Evolutionary conservation across 2,113 vertebrate genomes (phyloP), one percentile per base, ranked within the genome.

Genomic region (Pseudorhombus dupliciocellatus): DNA sequence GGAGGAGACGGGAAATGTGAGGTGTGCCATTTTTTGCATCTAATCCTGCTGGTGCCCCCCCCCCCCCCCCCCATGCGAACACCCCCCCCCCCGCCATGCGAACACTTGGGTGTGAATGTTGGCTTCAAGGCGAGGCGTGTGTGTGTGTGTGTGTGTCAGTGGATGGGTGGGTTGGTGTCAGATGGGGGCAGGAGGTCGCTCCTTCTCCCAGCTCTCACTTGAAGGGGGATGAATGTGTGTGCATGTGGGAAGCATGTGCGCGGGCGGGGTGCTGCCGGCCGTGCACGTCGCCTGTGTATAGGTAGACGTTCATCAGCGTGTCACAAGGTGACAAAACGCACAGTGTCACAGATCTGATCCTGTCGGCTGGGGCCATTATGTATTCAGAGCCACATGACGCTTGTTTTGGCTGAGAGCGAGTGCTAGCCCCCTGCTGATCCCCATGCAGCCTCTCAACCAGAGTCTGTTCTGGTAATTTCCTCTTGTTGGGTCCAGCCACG

Each of bases 121-220:
- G 89, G 93, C 93, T 96, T 95, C 91, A 56, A 83, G 69, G 79
- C 72, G 22, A 75, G 80, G 82, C 57, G 57, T 66, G 57, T 82
- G 84, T 66, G 58, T 69, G n/a, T 52, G 71, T 26, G 67, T 84
- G 78, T 64, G 66, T 24, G 15, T 28, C 74, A 42, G 22, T 30
- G 52, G 75, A 64, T 46, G 78, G 80, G 73, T 84, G 78, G 77
- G 68, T 68, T 92, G 87, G 93, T 93, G 92, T 93, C 88, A 90
- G 87, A 88, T 91, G 88, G 94, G 97, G 97, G 96, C 96, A 97
- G 96, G 96, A 97, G 96, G 97, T 98, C 96, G 96, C 90, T 93
- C 92, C 93, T 92, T 94, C 95, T 94, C 94, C 96, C 93, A 91
- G 89, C 92, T 92, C 95, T 87, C 90, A 92, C 94, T 89, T 77